These are phyloP conservation scores for Pelodiscus sinensis DNA, from an alignment of 2,113 vertebrate species.

Conservation along the genomic window DNA sequence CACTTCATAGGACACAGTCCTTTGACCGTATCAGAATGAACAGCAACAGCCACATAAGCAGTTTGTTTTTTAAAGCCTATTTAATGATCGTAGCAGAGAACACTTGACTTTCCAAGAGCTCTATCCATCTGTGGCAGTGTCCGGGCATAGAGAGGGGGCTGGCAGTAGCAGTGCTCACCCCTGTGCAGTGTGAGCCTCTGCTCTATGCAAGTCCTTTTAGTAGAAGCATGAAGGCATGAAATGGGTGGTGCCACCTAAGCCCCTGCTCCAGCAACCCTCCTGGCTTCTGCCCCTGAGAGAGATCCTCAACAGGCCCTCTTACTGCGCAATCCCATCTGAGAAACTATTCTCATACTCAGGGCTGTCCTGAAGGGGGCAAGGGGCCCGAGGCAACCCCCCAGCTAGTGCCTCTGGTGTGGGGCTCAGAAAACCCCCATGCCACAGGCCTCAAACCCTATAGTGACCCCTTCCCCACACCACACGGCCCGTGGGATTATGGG, in stretches of 20 bases:
- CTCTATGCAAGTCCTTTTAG: neutral
- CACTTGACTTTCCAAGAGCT: neutral
- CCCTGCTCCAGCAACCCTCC: neutral
- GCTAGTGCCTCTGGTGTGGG: too few species aligned
- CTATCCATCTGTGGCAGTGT: rapidly evolving
- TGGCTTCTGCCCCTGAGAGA: neutral
- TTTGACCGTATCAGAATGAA: rapidly evolving
- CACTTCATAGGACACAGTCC: neutral
- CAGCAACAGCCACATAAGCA: neutral
- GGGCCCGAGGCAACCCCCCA: too few species aligned
- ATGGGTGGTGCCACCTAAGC: neutral
- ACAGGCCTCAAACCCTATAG: too few species aligned
- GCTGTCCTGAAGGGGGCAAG: too few species aligned
- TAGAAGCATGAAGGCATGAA: neutral
- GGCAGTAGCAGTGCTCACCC: neutral
- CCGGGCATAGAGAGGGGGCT: rapidly evolving
- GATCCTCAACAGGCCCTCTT: too few species aligned
- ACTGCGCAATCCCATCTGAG: too few species aligned
- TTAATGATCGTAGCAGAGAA: neutral
- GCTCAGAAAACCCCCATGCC: too few species aligned
- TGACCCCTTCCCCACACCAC: too few species aligned
- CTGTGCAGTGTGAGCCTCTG: neutral
- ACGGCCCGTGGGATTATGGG: too few species aligned
- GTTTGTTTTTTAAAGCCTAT: neutral
- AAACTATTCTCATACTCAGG: too few species aligned